phyloP scores from a whole-genome alignment of 2,888 invertebrate genomes.

The Phlogophora meticulosa region DNA sequence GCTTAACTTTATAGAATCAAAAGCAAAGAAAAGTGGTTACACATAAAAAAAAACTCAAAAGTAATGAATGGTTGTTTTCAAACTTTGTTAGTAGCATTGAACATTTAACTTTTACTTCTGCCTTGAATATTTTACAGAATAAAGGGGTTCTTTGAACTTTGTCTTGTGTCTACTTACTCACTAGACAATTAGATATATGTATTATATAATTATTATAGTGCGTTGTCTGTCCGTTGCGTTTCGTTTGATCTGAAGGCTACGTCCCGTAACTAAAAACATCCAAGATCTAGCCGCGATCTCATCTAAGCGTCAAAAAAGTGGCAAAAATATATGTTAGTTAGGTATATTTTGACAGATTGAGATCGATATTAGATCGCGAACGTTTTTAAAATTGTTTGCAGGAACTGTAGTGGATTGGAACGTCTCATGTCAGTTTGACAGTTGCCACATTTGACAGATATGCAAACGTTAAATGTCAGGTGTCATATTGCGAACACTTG shows the following conservation, averaged over 20 bases:
- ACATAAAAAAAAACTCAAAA: slow-evolving; percentile 10
- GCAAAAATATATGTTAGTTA: too few relatives aligned
- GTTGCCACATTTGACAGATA: neutral
- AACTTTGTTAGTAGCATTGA: slow-evolving; percentile 28
- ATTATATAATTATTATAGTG: slow-evolving; percentile 67
- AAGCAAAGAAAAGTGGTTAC: neutral
- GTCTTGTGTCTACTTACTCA: slow-evolving; percentile 72
- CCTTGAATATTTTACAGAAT: slow-evolving; percentile 60
- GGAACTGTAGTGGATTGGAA: neutral
- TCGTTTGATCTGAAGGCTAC: too few relatives aligned
- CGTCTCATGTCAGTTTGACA: neutral
- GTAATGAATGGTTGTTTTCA: slow-evolving; percentile 19
- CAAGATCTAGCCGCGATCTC: too few relatives aligned
- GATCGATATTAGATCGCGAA: too few relatives aligned
- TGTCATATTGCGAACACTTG: neutral
- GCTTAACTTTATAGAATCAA: neutral
- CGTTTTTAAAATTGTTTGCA: too few relatives aligned
- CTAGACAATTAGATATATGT: slow-evolving; percentile 67
- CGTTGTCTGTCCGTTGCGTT: neutral
- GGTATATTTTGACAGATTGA: too few relatives aligned
- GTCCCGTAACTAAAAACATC: too few relatives aligned
- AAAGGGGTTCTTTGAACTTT: slow-evolving; percentile 76
- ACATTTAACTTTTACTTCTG: slow-evolving; percentile 30
- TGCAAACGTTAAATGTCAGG: slow-evolving; percentile 3
- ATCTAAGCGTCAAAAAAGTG: too few relatives aligned